phyloP scores from a whole-genome alignment of 2,888 invertebrate genomes.

The Apotomis betuletana region DNA sequence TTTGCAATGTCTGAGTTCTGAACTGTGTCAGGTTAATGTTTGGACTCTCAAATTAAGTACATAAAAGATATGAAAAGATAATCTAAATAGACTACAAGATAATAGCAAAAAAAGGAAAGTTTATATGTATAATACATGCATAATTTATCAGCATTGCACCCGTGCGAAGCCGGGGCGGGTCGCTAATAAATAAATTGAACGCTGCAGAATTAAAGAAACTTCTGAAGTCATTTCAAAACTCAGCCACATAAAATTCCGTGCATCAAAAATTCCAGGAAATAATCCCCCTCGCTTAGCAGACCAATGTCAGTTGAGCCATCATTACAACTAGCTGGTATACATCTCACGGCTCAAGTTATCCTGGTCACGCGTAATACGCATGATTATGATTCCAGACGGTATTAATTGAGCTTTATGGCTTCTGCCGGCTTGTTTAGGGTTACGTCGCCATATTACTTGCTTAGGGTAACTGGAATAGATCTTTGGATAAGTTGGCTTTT shows the following conservation, averaged over 20 bases:
- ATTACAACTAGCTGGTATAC: not conserved
- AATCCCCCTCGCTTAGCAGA: constrained; percentile 10
- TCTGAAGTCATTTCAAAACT: too few species aligned
- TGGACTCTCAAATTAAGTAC: too few species aligned
- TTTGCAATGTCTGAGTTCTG: constrained; percentile 13
- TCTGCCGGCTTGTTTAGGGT: constrained; percentile 35
- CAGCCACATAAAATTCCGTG: not conserved
- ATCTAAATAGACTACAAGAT: too few species aligned
- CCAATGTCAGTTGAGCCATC: not conserved
- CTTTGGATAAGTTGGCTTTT: too few species aligned
- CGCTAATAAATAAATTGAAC: too few species aligned
- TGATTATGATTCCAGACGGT: constrained; percentile 53
- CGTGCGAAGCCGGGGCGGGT: too few species aligned
- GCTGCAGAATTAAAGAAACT: too few species aligned
- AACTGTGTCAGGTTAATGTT: constrained; percentile 7
- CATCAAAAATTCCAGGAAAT: constrained; percentile 22
- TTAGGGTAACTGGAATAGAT: too few species aligned
- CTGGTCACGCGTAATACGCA: constrained; percentile 26
- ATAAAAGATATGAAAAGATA: too few species aligned
- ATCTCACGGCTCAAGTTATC: not conserved
- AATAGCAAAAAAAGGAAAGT: too few species aligned
- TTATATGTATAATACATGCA: too few species aligned
- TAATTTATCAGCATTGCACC: too few species aligned
- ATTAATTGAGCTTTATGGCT: constrained; percentile 46
- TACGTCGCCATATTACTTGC: not conserved